Conservation (phyloP, 2,113 vertebrate species). For the Prionailurus bengalensis region DNA sequence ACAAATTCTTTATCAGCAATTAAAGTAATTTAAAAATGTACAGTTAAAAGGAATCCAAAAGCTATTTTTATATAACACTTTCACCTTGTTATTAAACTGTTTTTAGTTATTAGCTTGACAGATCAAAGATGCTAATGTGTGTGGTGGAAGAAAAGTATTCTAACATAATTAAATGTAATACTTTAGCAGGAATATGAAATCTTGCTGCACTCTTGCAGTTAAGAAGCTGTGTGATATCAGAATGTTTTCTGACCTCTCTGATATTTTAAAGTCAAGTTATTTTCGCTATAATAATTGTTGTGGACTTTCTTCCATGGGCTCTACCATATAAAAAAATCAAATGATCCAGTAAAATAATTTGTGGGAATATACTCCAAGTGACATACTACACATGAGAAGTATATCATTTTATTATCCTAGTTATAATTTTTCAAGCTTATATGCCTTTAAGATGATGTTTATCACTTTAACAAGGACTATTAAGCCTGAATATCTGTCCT, state of each 20-base stretch:
- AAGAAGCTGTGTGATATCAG: not conserved
- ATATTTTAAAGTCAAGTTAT: not conserved
- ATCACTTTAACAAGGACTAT: not conserved
- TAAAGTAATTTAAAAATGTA: slow-evolving; percentile 11
- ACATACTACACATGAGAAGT: not conserved
- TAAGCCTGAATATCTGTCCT: not conserved
- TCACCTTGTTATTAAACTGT: slow-evolving; percentile 51
- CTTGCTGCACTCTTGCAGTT: not conserved
- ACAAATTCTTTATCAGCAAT: slow-evolving; percentile 3
- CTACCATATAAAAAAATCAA: not conserved
- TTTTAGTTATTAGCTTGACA: slow-evolving; percentile 55
- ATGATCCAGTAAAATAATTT: not conserved
- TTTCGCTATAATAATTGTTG: not conserved
- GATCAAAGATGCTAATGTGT: slow-evolving; percentile 27
- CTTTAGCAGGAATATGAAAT: not conserved
- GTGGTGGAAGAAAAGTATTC: slow-evolving; percentile 43
- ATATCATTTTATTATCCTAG: not conserved
- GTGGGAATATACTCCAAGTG: not conserved
- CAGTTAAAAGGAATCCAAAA: slow-evolving; percentile 38
- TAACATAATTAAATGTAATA: slow-evolving; percentile 8
- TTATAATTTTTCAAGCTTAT: not conserved
- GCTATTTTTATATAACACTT: slow-evolving; percentile 39
- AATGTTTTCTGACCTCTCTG: not conserved
- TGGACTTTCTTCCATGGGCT: not conserved
- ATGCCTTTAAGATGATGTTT: not conserved